Evolutionary conservation across 2,113 vertebrate species (phyloP).

Genomic region (Notarius quadriscutis): DNA sequence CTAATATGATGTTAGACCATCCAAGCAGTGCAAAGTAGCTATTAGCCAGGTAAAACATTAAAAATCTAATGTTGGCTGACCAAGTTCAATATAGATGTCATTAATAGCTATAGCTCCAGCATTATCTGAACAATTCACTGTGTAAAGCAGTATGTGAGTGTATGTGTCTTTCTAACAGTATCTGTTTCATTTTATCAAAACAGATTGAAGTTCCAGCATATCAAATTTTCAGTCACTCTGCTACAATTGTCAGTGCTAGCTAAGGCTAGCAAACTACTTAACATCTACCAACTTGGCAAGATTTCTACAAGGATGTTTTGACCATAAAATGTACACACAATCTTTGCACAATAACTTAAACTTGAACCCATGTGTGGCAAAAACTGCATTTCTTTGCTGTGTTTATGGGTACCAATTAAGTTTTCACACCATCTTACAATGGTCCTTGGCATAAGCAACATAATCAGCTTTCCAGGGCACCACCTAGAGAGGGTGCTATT

Average conservation of each 20-base stretch:
- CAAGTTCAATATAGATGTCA: neutral
- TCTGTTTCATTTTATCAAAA: neutral
- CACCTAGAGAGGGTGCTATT: neutral
- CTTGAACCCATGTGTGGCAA: neutral
- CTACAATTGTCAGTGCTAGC: neutral
- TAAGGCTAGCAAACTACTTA: neutral
- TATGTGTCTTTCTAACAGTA: neutral
- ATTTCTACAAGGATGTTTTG: neutral
- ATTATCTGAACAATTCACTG: neutral
- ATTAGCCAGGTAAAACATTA: neutral
- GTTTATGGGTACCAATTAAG: neutral
- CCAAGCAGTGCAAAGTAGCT: neutral
- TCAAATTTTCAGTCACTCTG: neutral
- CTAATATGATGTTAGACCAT: neutral
- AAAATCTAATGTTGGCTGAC: neutral
- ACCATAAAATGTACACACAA: neutral
- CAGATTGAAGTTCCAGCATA: no score
- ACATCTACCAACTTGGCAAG: neutral
- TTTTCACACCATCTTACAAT: neutral
- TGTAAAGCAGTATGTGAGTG: neutral
- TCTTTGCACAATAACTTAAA: neutral
- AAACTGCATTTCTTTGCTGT: neutral
- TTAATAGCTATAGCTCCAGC: neutral
- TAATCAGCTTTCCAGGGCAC: neutral
- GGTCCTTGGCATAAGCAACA: neutral